Evolutionary conservation across 2,888 invertebrate species (phyloP), one percentile per base, ranked within the genome.

Genomic region (Chrysolina americana): DNA sequence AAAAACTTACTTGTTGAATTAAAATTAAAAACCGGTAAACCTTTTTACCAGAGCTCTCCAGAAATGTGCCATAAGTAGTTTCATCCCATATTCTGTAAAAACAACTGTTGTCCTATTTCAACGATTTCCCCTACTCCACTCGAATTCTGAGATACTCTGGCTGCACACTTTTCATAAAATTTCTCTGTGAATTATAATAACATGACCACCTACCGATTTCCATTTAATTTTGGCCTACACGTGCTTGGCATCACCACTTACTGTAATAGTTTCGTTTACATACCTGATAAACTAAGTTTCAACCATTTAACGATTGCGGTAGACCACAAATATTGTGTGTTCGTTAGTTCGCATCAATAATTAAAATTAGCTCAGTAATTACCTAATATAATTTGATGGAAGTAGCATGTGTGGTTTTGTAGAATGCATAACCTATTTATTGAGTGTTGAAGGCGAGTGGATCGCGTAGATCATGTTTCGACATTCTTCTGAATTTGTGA

Each of bases 331-430:
- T 21, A 53, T 53, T 53, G 13, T 53, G 19, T 19, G 53, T 19
- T 53, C 19, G 19, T 53, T 10, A 53, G 21, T 11, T 21, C 19
- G 53, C 21, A 11, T 53, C 53, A 21, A 11, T 21, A 53, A 53
- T 53, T 21, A 53, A 53, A 53, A 53, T 53, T 19, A 21, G 11
- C 21, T 53, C 21, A 13, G 21, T 11, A 21, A 53, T 19, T 53
- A 53, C 21, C 53, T 53, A 13, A 13, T 53, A 23, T 48, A 48
- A 48, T 53, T 53, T 53, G 21, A 53, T 19, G 53, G 5, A 53
- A 53, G 19, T 53, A 53, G 11, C 13, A 19, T 53, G 21, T 53
- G 19, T 53, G 53, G 53, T 21, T 53, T 53, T 21, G 53, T 53
- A 53, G 53, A 21, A 53, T 53, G 53, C 53, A 3, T 17, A 53